A percentile compares a stretch with the other conserved stretches of the same genome.
phyloP scores from a whole-genome alignment of 1,140 invertebrate species.

The Caenorhabditis briggsae region DNA sequence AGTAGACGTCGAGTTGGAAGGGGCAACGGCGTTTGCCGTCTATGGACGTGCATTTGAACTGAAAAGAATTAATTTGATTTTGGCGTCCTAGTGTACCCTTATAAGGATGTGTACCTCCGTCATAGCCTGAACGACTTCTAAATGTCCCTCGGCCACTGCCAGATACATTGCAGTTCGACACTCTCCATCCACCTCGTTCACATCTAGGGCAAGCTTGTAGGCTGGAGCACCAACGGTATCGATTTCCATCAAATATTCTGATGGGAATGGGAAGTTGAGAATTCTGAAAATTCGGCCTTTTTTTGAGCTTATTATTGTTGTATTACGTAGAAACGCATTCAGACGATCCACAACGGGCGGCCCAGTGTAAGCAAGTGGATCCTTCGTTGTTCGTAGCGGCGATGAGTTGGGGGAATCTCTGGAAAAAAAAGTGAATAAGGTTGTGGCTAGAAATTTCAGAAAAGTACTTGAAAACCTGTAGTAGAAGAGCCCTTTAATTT shows the following conservation, averaged over 20 bases:
- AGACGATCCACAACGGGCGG: slow-evolving; percentile 88
- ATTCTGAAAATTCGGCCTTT: slow-evolving; percentile 65
- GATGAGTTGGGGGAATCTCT: slow-evolving; percentile 82
- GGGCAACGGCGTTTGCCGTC: slow-evolving; percentile 80
- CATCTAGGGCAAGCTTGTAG: slow-evolving; percentile 88
- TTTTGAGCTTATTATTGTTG: slow-evolving; percentile 50
- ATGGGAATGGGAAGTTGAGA: slow-evolving; percentile 79
- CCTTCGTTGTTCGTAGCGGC: slow-evolving; percentile 88
- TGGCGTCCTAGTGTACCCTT: neutral
- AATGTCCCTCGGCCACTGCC: slow-evolving; percentile 87
- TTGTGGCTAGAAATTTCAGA: neutral
- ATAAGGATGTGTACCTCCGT: slow-evolving; percentile 83
- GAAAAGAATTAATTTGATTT: slow-evolving; percentile 60
- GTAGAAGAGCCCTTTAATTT: no score
- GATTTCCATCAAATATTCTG: slow-evolving; percentile 84
- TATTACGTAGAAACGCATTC: slow-evolving; percentile 69
- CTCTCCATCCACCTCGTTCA: slow-evolving; percentile 89
- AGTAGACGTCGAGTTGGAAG: slow-evolving; percentile 84
- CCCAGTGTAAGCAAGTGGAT: slow-evolving; percentile 92
- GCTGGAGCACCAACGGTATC: slow-evolving; percentile 82
- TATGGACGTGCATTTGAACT: slow-evolving; percentile 65
- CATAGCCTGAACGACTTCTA: slow-evolving; percentile 85
- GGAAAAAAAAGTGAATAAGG: slow-evolving; percentile 71
- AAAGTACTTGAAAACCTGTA: no score
- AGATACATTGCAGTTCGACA: slow-evolving; percentile 91